These are phyloP conservation scores for Lymantria monacha DNA, from an alignment of 2,888 invertebrate species.

Conservation along the genomic window DNA sequence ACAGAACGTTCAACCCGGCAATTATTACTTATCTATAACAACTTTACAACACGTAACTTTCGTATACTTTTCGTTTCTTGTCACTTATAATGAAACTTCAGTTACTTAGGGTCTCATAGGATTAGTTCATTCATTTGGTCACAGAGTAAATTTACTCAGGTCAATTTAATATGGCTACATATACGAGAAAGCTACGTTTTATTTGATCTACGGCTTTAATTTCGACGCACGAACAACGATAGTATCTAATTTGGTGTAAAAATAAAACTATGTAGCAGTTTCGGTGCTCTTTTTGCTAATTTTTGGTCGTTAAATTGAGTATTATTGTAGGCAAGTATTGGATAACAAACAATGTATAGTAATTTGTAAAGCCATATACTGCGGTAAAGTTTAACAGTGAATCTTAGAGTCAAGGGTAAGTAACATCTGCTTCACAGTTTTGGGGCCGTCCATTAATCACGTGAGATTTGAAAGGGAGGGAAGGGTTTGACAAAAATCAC, in stretches of 20 bases:
- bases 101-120: slow-evolving; percentile 49
- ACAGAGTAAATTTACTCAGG: slow-evolving; percentile 68
- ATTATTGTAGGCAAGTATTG: no score
- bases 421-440: no score
- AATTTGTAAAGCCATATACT: no score
- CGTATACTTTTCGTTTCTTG: slow-evolving; percentile 38
- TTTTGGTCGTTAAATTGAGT: slow-evolving; percentile 6
- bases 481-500: no score
- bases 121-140: slow-evolving; percentile 62
- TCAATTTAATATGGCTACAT: slow-evolving; percentile 62
- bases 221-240: slow-evolving; percentile 39
- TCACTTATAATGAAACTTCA: slow-evolving; percentile 57
- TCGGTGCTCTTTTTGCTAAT: slow-evolving; percentile 13
- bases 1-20: slow-evolving; percentile 10
- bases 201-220: slow-evolving; percentile 62
- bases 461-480: no score
- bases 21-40: slow-evolving; percentile 26
- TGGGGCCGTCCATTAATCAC: no score
- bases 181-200: slow-evolving; percentile 49
- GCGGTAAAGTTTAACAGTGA: no score
- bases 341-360: no score
- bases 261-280: slow-evolving; percentile 14
- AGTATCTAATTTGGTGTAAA: slow-evolving; percentile 24
- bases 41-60: slow-evolving; percentile 19
- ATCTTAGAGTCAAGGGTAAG: no score